These are phyloP conservation scores for Pipistrellus nathusii DNA, from an alignment of 2,797 vertebrate genomes.

Conservation along the genomic window DNA sequence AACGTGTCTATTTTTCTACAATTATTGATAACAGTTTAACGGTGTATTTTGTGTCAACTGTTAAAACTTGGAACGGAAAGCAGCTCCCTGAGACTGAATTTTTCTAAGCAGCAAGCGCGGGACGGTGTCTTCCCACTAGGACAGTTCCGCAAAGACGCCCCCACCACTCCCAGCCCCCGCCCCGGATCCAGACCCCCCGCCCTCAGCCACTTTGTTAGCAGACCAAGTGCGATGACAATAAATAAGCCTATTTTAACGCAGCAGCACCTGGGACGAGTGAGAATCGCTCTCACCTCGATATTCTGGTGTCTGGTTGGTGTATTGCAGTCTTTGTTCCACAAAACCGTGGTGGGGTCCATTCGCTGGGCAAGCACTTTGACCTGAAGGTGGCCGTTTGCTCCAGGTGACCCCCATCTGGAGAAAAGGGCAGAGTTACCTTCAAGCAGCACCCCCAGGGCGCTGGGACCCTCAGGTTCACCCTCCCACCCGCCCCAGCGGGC, in stretches of 20 bases:
- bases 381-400: neutral
- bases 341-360: neutral
- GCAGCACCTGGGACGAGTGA: neutral
- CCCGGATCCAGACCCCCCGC: neutral
- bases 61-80: slow-evolving; percentile 86
- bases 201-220: neutral
- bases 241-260: neutral
- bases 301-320: neutral
- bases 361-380: neutral
- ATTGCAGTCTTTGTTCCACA: neutral
- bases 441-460: neutral
- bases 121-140: slow-evolving; percentile 85
- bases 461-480: neutral
- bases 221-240: slow-evolving; percentile 47
- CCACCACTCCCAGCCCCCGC: slow-evolving; percentile 17
- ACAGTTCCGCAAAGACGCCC: slow-evolving; percentile 23
- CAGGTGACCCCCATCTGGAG: neutral
- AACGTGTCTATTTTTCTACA: slow-evolving; percentile 92
- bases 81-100: slow-evolving; percentile 86
- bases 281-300: neutral
- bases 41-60: slow-evolving; percentile 89
- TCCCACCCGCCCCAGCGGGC: neutral
- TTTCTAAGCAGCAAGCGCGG: slow-evolving; percentile 86
- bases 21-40: slow-evolving; percentile 87
- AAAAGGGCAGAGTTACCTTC: neutral